Evolutionary conservation across 1,140 invertebrate genomes (phyloP), one percentile per base, ranked within the genome.

Genomic region (Sitodiplosis mosellana): DNA sequence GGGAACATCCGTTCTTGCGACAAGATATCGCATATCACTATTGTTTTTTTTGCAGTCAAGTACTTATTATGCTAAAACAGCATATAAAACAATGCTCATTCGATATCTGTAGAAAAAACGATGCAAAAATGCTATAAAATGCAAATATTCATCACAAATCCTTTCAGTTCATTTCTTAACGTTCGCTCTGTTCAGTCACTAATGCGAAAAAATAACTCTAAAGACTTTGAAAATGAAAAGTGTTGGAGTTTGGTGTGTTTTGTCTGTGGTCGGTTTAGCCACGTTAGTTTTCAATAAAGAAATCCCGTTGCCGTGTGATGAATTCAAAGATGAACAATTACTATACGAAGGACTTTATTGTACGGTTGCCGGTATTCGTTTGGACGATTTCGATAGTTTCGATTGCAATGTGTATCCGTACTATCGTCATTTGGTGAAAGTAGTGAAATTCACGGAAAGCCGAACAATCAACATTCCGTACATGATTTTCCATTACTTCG

Each of bases 401-500:
- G 40, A 55, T 63, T 2, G 33, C 18, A 10, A 47, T 47, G 18
- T 19, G 14, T 18, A 55, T 55, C 33, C 56, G 33, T 27, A 56
- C 15, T 54, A 59, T 47, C 33, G 49, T 14, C 60, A 60, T 15
- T 45, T 52, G 52, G 57, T 59, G n/a, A 60, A 58, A 52, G 62
- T 59, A 36, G 63, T 64, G 57, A 64, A 64, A 47, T 64, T 64
- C 52, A 61, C 63, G 48, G 56, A 60, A 7, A 63, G 59, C 1
- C 53, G 53, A 10, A 46, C 63, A 47, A 51, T 63, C 18, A 61
- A 61, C 46, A 49, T 64, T 45, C 61, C 61, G 33, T 58, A 60
- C 6, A 59, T 56, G 38, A 38, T 64, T 1, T 64, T 64, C 48
- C 58, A 60, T 41, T 56, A 56, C 1, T 61, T 60, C 40, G 49